A percentile compares a stretch with the other conserved stretches of the same genome.
These are phyloP conservation scores for Potamarius usumacintae DNA, from an alignment of 2,113 vertebrate species.

Conservation along the genomic window DNA sequence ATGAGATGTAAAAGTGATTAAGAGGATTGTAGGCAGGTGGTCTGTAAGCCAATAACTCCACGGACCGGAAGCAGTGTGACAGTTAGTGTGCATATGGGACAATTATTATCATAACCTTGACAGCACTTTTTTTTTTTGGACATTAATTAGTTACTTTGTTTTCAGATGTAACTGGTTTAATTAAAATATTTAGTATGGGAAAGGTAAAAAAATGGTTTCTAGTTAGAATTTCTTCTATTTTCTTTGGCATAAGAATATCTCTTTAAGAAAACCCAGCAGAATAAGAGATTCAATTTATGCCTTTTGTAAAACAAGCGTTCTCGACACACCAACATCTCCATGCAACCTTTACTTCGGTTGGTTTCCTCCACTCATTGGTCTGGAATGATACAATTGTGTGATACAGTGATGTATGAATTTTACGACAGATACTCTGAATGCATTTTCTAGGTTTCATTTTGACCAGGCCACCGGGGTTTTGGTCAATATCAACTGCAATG, in stretches of 20 bases:
- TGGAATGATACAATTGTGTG: constrained; percentile 42
- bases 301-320: constrained; percentile 1
- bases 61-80: neutral
- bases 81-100: neutral
- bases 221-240: neutral
- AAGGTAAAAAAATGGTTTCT: neutral
- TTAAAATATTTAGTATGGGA: neutral
- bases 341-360: constrained; percentile 22
- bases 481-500: constrained; percentile 71
- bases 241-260: neutral
- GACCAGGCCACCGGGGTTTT: constrained; percentile 58
- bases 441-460: constrained; percentile 59
- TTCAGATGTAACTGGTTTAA: neutral
- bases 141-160: no score
- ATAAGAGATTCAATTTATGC: constrained; percentile 7
- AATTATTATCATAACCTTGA: neutral
- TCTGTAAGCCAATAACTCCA: constrained; percentile 32
- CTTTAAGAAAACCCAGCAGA: constrained; percentile 13
- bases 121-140: neutral
- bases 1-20: constrained; percentile 23
- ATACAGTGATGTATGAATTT: constrained; percentile 50
- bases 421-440: constrained; percentile 50
- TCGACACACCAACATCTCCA: constrained; percentile 19
- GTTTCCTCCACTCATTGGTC: constrained; percentile 43
- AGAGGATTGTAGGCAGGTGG: constrained; percentile 40